These are phyloP conservation scores for Crenichthys baileyi DNA, from an alignment of 2,797 vertebrate genomes.

Conservation along the genomic window DNA sequence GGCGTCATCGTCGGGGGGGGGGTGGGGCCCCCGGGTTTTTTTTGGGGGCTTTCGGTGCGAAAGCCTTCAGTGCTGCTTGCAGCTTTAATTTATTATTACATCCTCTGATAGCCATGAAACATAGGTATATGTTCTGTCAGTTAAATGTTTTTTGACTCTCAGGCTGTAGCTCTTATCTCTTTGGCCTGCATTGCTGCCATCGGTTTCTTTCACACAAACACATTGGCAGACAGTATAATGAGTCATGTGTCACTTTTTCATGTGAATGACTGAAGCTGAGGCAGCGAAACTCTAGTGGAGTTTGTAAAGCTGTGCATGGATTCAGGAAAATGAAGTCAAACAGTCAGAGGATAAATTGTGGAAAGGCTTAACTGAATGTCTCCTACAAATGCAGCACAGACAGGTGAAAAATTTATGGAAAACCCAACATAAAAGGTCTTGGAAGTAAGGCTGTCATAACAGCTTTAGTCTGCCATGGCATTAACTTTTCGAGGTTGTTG, in stretches of 20 bases:
- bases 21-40: no score
- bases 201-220: not conserved
- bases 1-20: no score
- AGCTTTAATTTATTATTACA: no score
- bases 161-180: conserved; percentile 63
- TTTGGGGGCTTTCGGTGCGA: no score
- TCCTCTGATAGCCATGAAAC: no score
- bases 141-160: conserved; percentile 47
- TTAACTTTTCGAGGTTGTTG: not conserved
- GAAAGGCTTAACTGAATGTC: not conserved
- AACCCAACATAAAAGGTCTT: not conserved
- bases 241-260: conserved; percentile 37
- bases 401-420: conserved; percentile 3
- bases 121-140: conserved; percentile 38
- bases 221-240: conserved; percentile 19
- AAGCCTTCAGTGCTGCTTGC: no score
- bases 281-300: conserved; percentile 31
- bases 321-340: conserved; percentile 9
- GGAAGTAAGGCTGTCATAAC: not conserved
- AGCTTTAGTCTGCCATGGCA: conserved; percentile 1
- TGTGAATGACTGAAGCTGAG: conserved; percentile 40
- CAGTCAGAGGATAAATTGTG: not conserved
- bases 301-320: conserved; percentile 19
- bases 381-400: not conserved
- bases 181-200: conserved; percentile 57